These are phyloP conservation scores for Remorina albescens DNA, from an alignment of 2,797 vertebrate species.

Conservation along the genomic window DNA sequence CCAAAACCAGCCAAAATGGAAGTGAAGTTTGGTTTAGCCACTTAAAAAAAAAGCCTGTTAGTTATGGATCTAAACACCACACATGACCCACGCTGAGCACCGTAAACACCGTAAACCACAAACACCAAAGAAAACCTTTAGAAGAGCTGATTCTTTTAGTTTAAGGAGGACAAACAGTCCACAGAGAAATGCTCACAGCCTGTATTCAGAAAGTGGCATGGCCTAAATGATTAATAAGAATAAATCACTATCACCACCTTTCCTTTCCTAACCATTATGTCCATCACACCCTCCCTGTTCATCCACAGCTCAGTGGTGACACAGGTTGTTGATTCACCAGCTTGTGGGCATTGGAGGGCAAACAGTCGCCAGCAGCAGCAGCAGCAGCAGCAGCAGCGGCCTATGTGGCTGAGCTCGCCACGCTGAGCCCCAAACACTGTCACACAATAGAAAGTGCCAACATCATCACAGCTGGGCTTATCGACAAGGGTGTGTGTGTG, in stretches of 20 bases:
- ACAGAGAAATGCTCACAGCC: too few species aligned
- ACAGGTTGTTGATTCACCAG: constrained; percentile 68
- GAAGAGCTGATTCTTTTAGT: too few species aligned
- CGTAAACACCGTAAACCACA: too few species aligned
- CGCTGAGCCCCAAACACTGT: constrained; percentile 50
- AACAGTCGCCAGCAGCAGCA: constrained; percentile 21
- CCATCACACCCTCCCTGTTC: neutral
- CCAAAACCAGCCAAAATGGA: too few species aligned
- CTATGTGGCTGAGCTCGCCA: constrained; percentile 28
- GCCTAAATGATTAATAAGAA: neutral
- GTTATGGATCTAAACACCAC: too few species aligned
- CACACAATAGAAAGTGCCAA: constrained; percentile 80
- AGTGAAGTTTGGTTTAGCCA: too few species aligned
- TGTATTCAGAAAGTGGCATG: too few species aligned
- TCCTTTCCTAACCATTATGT: neutral
- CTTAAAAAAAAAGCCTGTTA: too few species aligned
- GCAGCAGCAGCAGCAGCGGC: constrained; percentile 10
- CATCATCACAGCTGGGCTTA: constrained; percentile 82
- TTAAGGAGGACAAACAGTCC: too few species aligned
- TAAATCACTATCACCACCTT: neutral
- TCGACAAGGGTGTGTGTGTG: constrained; percentile 29
- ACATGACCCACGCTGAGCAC: too few species aligned
- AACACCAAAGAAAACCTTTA: too few species aligned
- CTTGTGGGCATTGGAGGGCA: constrained; percentile 30
- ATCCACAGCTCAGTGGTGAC: constrained; percentile 2